These are phyloP conservation scores for Neolamprologus toae DNA, from an alignment of 2,113 vertebrate species.

Conservation along the genomic window DNA sequence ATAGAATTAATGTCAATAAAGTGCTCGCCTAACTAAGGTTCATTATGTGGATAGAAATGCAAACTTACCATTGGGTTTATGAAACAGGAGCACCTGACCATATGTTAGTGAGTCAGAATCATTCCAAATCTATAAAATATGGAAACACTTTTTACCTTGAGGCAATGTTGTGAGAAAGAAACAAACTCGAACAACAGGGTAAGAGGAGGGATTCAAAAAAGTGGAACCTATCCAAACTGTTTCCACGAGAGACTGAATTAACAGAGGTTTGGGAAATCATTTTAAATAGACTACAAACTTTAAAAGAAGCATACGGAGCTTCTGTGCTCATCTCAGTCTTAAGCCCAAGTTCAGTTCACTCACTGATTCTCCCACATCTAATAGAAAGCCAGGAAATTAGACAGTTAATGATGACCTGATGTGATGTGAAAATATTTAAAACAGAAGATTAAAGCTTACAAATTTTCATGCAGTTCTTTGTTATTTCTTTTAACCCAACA, in stretches of 20 bases:
- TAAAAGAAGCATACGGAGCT: not conserved
- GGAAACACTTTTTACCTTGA: not conserved
- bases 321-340: not conserved
- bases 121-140: not conserved
- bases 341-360: not conserved
- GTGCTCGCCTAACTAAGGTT: not conserved
- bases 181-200: not conserved
- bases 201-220: not conserved
- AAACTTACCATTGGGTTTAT: not conserved
- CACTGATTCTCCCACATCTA: not conserved
- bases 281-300: not conserved
- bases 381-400: not conserved
- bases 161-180: not conserved
- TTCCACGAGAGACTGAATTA: rapidly evolving
- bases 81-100: not conserved
- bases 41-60: not conserved
- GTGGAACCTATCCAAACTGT: not conserved
- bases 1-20: not conserved
- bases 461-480: not conserved
- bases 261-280: not conserved
- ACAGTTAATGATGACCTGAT: not conserved
- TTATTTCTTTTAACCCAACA: not conserved
- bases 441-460: not conserved
- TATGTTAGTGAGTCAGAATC: not conserved
- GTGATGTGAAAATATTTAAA: not conserved